Evolutionary conservation across 2,797 vertebrate species (phyloP), one percentile per base, ranked within the genome.

Genomic region (Enteromius paludinosus): DNA sequence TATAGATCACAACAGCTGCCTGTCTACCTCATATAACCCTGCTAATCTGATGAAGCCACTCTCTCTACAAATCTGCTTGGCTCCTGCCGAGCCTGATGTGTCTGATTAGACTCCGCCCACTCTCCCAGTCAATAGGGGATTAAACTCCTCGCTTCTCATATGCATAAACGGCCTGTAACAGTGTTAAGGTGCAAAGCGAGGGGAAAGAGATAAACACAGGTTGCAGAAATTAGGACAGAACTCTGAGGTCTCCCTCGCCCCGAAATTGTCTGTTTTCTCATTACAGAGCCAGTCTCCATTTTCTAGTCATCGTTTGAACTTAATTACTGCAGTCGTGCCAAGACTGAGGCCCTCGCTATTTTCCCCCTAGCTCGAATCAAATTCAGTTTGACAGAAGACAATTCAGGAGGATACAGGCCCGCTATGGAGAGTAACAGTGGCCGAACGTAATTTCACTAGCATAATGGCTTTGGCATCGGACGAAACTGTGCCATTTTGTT

Each of bases 251-350:
- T 56, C 38, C 79, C 47, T 68, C 62, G 79, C 23, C 30, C 45
- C 47, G 66, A 77, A 83, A 69, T 73, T 69, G 20, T 70, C 75
- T 72, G 79, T 82, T 76, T 82, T 82, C 86, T 88, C 84, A 91
- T 90, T 91, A 89, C 41, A 90, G 82, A 85, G 86, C 78, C 70
- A 79, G 76, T 83, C 83, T 88, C 66, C 81, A 84, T 89, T 89
- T 89, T 77, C 56, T 56, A 86, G 87, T 64, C 71, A 54, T 43
- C 74, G 81, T 75, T 75, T 85, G 87, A 89, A 89, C 82, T 84
- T 81, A 86, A 83, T 88, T 87, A 75, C 79, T 76, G 70, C 78
- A 69, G 79, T 65, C 59, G 77, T 64, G 75, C 82, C 72, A 66
- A 82, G 77, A 86, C 79, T 43, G 54, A 62, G 66, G 81, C 65